These are phyloP conservation scores for Pampusana beccarii DNA, from an alignment of 2,113 vertebrate species.

Conservation along the genomic window DNA sequence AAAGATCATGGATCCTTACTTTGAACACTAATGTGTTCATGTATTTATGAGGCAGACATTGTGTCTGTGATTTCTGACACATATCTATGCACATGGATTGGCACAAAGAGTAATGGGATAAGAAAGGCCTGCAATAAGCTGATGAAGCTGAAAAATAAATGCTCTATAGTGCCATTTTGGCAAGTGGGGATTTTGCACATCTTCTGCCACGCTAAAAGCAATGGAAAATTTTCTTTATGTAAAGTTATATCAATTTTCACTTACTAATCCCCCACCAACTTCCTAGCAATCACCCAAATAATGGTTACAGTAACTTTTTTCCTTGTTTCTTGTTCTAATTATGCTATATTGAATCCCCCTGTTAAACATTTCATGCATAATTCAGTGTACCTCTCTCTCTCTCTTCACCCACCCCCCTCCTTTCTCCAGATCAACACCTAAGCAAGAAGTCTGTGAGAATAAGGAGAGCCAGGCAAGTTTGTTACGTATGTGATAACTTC, in stretches of 20 bases:
- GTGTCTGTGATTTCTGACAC: background rate
- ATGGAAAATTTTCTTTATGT: constrained; percentile 13
- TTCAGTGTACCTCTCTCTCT: constrained; percentile 2
- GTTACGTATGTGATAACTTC: background rate
- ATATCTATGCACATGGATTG: background rate
- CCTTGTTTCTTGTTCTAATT: background rate
- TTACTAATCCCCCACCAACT: constrained; percentile 4
- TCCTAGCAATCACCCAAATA: constrained; percentile 51
- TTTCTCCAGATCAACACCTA: background rate
- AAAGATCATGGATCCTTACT: background rate
- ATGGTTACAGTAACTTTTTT: background rate
- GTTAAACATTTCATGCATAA: constrained; percentile 49
- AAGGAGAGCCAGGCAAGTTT: background rate
- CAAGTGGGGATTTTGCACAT: background rate
- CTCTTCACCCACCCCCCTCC: background rate
- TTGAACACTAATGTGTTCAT: constrained; percentile 1
- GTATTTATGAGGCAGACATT: constrained; percentile 3
- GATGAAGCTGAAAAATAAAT: constrained; percentile 25
- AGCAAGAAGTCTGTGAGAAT: background rate
- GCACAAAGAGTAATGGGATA: background rate
- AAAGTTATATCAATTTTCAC: constrained; percentile 24
- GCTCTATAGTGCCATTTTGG: background rate
- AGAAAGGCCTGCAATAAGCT: constrained; percentile 6
- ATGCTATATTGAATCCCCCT: constrained; percentile 24
- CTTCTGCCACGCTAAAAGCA: background rate